A percentile compares a stretch with the other conserved stretches of the same genome.
These are phyloP conservation scores for Periplaneta americana DNA, from an alignment of 1,140 invertebrate genomes.

Conservation along the genomic window DNA sequence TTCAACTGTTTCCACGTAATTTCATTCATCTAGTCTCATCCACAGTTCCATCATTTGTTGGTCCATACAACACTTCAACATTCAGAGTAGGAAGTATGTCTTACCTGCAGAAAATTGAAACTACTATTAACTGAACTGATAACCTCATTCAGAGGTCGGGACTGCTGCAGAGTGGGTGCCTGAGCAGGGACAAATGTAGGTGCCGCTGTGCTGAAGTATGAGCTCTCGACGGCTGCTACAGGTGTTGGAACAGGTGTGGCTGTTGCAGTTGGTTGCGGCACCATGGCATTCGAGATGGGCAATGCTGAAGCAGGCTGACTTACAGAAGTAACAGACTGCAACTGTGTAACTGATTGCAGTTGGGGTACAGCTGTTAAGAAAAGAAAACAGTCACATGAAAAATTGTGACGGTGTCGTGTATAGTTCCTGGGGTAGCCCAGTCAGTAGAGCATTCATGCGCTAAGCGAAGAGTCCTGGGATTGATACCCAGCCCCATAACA, in stretches of 20 bases:
- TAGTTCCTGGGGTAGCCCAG: no score
- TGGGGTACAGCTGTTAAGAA: no score
- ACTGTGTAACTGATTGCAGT: not conserved
- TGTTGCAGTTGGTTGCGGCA: not conserved
- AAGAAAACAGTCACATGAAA: not conserved
- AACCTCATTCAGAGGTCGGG: constrained; percentile 10
- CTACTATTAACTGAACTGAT: constrained; percentile 3
- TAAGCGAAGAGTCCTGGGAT: no score
- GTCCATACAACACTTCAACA: no score
- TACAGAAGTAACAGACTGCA: not conserved
- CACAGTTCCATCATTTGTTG: not conserved
- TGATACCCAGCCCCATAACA: no score
- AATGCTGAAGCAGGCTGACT: not conserved
- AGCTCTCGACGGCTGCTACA: constrained; percentile 9
- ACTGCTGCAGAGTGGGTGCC: not conserved
- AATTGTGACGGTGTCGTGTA: no score
- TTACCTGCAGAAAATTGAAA: constrained; percentile 14
- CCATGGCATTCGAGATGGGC: not conserved
- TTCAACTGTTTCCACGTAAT: no score
- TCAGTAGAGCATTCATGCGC: no score
- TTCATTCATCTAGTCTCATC: no score
- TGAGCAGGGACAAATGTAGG: constrained; percentile 11
- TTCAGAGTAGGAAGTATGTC: no score
- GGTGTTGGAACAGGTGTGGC: constrained; percentile 5
- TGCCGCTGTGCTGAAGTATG: constrained; percentile 13